Evolutionary conservation across 1,140 invertebrate genomes (phyloP), one percentile per base, ranked within the genome.

Genomic region (Linepithema humile): DNA sequence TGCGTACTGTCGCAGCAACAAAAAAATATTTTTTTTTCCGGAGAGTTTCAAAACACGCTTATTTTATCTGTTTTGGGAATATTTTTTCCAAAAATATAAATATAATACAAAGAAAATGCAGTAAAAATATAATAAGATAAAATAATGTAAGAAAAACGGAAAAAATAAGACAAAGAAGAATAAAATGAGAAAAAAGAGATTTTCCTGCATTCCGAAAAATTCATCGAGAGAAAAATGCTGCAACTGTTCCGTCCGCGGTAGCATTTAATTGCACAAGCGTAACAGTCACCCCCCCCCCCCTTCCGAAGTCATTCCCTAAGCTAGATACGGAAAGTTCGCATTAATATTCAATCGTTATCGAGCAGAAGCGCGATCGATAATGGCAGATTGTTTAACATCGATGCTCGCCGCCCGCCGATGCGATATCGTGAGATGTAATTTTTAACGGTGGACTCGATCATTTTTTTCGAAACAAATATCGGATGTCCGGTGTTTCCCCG

Each of bases 391-490:
- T 77, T 77, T 77, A 77, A 17, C 74, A 43, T 53, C 40, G 40
- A 75, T 75, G 64, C 6, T 35, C 72, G 72, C 38, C 43, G n/a
- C 50, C n/a, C 67, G 29, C 35, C 23, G 23, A 20, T 17, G 67
- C 35, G 35, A 48, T 65, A 65, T 77, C 74, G 43, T 40, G 32
- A 50, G 4, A 67, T 77, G 43, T 77, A 77, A 77, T 77, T 77
- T 77, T 77, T 77, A 77, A 77, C 53, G 72, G 70, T 53, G 53
- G 72, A 32, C 53, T 74, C 74, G 67, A 77, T 77, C 74, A 77
- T 77, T 77, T 77, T n/a, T n/a, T 77, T 65, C 20, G 60, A 77
- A 65, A 64, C 73, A 29, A 77, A 77, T 77, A 77, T 77, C 74
- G 74, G 60, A 32, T 77, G 10, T 15, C n/a, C 48, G 20, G 29